Evolutionary conservation across 2,888 invertebrate genomes (phyloP).

Genomic region (Bombylius major): DNA sequence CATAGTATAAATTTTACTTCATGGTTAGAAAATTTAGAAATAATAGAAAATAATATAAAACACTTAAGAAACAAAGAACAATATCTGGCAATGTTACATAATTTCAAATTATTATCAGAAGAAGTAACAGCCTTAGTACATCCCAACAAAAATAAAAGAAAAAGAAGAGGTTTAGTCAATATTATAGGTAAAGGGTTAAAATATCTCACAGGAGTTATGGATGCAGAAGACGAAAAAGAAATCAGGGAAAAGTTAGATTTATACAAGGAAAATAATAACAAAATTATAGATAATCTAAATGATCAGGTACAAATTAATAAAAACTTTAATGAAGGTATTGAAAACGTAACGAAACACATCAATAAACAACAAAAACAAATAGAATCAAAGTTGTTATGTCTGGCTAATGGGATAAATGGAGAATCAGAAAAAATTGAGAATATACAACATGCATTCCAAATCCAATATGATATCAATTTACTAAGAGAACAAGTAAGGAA

Average conservation of each 20-base stretch:
- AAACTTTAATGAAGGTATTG: constrained; percentile 12
- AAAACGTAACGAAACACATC: constrained; percentile 15
- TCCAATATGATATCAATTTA: background rate
- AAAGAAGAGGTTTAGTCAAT: constrained; percentile 10
- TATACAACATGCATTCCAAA: constrained; percentile 1
- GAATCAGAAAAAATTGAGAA: constrained; percentile 1
- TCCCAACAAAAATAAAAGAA: constrained; percentile 8
- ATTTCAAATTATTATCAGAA: too few species aligned
- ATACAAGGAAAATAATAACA: background rate
- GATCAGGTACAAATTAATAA: constrained; percentile 7
- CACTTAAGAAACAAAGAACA: constrained; percentile 8
- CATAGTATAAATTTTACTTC: constrained; percentile 11
- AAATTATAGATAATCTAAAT: constrained; percentile 6
- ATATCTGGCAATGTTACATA: background rate
- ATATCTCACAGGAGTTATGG: constrained; percentile 13
- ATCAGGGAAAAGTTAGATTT: background rate
- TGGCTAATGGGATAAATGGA: background rate
- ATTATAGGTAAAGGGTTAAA: constrained; percentile 12
- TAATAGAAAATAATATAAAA: constrained; percentile 7
- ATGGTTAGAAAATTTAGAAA: background rate
- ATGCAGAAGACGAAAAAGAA: constrained; percentile 12
- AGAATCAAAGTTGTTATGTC: background rate
- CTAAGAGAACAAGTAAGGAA: constrained; percentile 4
- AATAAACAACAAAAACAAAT: constrained; percentile 13
- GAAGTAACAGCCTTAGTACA: background rate